These are phyloP conservation scores for Capromys pilorides DNA, from an alignment of 2,797 vertebrate species.

Conservation along the genomic window DNA sequence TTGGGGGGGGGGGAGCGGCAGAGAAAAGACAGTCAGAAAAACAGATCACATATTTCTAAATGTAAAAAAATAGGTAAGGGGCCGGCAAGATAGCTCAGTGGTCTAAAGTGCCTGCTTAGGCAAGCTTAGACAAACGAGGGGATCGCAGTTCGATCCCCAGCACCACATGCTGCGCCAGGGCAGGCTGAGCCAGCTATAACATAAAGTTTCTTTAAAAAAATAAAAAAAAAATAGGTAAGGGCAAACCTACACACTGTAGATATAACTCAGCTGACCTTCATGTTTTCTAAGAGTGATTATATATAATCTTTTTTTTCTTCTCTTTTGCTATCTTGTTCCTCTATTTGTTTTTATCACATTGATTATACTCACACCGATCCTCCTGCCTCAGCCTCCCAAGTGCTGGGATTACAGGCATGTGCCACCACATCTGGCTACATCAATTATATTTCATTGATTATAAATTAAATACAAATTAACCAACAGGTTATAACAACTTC, in stretches of 20 bases:
- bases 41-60: not conserved
- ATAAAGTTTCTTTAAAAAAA: too few relatives aligned
- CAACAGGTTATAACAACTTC: not conserved
- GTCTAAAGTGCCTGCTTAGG: too few relatives aligned
- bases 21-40: slow-evolving; percentile 17
- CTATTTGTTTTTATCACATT: too few relatives aligned
- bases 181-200: too few relatives aligned
- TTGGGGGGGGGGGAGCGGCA: not conserved
- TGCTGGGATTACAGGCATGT: too few relatives aligned
- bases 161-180: too few relatives aligned
- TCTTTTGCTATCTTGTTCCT: slow-evolving; percentile 35
- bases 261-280: not conserved
- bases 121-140: too few relatives aligned
- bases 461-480: slow-evolving; percentile 51
- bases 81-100: too few relatives aligned
- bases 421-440: too few relatives aligned
- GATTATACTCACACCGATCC: too few relatives aligned
- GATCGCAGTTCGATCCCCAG: too few relatives aligned
- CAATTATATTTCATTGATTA: slow-evolving; percentile 12
- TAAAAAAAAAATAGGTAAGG: not conserved
- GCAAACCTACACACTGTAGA: not conserved
- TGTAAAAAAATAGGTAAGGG: not conserved
- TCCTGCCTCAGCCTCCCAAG: too few relatives aligned
- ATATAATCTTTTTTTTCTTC: not conserved
- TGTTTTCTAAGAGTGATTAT: not conserved